phyloP scores from a whole-genome alignment of 2,113 vertebrate genomes.

The Amphiprion percula region DNA sequence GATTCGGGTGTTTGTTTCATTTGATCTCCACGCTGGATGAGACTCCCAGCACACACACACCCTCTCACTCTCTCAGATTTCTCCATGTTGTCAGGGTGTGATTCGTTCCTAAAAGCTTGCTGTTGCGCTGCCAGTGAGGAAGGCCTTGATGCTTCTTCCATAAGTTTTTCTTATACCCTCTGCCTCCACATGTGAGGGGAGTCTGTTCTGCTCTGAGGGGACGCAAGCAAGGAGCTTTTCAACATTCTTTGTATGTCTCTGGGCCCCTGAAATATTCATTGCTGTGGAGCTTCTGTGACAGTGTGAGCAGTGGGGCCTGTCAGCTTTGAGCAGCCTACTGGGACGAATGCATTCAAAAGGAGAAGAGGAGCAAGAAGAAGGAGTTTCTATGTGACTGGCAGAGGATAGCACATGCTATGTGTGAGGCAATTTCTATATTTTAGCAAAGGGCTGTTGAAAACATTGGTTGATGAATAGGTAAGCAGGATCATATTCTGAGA shows the following conservation, averaged over 20 bases:
- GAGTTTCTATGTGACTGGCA: constrained; percentile 70
- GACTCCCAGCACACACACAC: constrained; percentile 48
- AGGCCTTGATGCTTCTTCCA: constrained; percentile 63
- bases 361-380: constrained; percentile 66
- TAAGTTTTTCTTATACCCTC: constrained; percentile 57
- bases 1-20: constrained; percentile 79
- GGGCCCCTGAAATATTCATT: constrained; percentile 82
- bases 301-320: constrained; percentile 74
- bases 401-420: constrained; percentile 44
- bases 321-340: constrained; percentile 78
- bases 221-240: constrained; percentile 70
- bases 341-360: constrained; percentile 71
- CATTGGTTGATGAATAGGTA: constrained; percentile 25
- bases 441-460: constrained; percentile 48
- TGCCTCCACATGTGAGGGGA: constrained; percentile 60
- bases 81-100: constrained; percentile 61
- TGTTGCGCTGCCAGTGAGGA: constrained; percentile 49
- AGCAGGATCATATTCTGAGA: constrained; percentile 1
- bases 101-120: constrained; percentile 71
- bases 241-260: constrained; percentile 74
- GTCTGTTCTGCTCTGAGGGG: constrained; percentile 72
- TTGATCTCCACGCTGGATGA: constrained; percentile 73
- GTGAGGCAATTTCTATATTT: constrained; percentile 52
- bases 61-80: constrained; percentile 27
- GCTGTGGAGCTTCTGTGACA: constrained; percentile 74